phyloP scores from a whole-genome alignment of 2,797 vertebrate species.

The Smutsia temminckii region DNA sequence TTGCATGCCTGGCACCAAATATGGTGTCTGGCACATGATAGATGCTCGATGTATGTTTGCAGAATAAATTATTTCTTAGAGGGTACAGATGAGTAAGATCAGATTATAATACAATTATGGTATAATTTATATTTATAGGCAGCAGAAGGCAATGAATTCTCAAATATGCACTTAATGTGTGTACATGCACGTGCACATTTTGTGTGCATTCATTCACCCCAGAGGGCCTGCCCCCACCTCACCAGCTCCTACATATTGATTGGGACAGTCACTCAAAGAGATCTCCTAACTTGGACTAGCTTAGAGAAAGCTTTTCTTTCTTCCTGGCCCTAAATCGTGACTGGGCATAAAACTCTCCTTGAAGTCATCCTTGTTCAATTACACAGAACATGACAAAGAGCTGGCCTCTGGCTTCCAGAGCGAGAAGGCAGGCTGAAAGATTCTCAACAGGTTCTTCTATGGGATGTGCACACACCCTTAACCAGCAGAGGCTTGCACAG shows the following conservation, averaged over 20 bases:
- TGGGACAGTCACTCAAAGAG: neutral
- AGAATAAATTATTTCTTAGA: neutral
- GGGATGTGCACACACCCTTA: neutral
- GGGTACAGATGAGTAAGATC: neutral
- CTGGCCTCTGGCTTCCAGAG: neutral
- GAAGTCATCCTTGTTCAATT: neutral
- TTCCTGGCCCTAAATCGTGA: neutral
- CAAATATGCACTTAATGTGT: neutral
- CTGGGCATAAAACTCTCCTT: neutral
- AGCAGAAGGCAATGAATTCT: neutral
- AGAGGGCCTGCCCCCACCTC: neutral
- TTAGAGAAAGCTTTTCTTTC: slow-evolving; percentile 14
- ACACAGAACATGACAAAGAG: neutral
- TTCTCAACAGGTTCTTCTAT: neutral
- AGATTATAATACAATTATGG: neutral
- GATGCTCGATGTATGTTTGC: neutral
- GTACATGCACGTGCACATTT: neutral
- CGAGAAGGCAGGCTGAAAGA: neutral
- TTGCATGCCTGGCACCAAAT: neutral
- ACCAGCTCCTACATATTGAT: neutral
- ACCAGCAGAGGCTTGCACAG: neutral
- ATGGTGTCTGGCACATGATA: neutral
- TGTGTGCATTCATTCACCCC: neutral
- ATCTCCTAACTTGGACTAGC: neutral
- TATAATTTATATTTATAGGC: neutral